Conservation (phyloP, 2,888 invertebrate genomes). For the Drosophila peninsularis region DNA sequence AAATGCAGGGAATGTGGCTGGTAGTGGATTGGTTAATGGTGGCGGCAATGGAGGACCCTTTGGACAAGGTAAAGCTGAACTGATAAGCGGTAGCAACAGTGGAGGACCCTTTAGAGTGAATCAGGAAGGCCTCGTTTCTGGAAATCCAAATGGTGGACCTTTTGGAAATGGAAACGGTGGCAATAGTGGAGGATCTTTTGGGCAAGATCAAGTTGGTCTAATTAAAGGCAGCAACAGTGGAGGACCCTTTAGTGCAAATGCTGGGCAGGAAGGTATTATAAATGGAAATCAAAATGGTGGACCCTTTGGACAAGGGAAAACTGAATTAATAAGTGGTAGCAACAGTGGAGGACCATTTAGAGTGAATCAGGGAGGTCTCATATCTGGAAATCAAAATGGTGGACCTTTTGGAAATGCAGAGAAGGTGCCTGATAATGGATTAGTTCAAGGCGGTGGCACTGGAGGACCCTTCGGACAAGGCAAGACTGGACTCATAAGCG, state of each 20-base stretch:
- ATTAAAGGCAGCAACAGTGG: constrained; percentile 10
- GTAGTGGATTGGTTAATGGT: no score
- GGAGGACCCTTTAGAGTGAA: no score
- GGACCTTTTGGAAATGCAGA: background rate
- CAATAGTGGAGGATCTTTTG: constrained; percentile 8
- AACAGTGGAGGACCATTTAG: constrained; percentile 8
- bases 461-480: constrained; percentile 12
- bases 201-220: constrained; percentile 6
- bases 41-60: no score
- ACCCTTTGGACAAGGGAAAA: background rate
- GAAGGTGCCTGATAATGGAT: background rate
- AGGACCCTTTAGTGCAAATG: constrained; percentile 2
- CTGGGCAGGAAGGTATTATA: background rate
- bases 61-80: no score
- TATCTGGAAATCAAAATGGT: background rate
- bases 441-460: background rate
- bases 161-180: background rate
- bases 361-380: background rate
- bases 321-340: background rate
- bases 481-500: background rate
- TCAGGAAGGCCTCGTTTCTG: background rate
- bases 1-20: no score
- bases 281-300: background rate
- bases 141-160: background rate
- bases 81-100: no score